phyloP scores from a whole-genome alignment of 1,140 invertebrate genomes.

The Bombyx mori region DNA sequence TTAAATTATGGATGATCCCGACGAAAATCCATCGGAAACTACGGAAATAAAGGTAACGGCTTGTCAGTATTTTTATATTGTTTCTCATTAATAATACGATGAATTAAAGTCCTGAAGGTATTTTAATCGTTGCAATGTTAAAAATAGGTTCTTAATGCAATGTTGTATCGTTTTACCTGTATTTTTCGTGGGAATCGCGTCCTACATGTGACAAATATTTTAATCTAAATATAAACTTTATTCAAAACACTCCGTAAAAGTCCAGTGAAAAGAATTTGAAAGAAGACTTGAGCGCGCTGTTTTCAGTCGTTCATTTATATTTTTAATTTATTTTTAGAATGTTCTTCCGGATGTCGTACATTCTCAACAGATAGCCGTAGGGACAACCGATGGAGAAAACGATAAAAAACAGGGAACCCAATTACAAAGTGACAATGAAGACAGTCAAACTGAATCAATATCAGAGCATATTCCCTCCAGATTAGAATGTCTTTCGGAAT shows the following conservation, averaged over 20 bases:
- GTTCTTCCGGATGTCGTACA: conserved; percentile 67
- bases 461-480: conserved; percentile 56
- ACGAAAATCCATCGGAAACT: conserved; percentile 38
- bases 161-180: conserved; percentile 16
- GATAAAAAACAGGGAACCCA: conserved; percentile 25
- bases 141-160: conserved; percentile 35
- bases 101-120: conserved; percentile 19
- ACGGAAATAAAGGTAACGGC: conserved; percentile 41
- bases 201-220: background rate
- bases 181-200: background rate
- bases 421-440: conserved; percentile 28
- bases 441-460: conserved; percentile 50
- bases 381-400: conserved; percentile 23
- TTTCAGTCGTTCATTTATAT: conserved; percentile 42
- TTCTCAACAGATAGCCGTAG: conserved; percentile 57
- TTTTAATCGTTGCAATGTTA: conserved; percentile 34
- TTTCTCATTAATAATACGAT: background rate
- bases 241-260: background rate
- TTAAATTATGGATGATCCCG: conserved; percentile 62
- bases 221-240: background rate
- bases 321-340: conserved; percentile 67
- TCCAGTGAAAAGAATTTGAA: no score
- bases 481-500: conserved; percentile 46
- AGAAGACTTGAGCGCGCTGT: background rate
- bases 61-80: conserved; percentile 9